Conservation (phyloP, 1,140 invertebrate genomes). For the Pachypeltis micranthus region DNA sequence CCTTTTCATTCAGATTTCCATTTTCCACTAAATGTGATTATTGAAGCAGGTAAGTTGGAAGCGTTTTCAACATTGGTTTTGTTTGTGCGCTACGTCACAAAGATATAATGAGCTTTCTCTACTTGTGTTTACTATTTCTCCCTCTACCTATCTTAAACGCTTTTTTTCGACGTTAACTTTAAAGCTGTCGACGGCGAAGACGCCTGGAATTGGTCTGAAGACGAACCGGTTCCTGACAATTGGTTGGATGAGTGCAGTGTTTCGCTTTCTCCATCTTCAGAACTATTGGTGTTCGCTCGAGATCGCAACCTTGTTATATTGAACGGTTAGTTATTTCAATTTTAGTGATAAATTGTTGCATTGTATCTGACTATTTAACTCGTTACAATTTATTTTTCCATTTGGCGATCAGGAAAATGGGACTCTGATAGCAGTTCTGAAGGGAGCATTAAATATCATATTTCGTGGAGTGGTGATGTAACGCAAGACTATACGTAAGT, state of each 20-base stretch:
- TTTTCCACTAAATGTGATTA: background rate
- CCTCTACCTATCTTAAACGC: background rate
- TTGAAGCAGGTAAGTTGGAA: background rate
- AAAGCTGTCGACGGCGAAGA: conserved; percentile 3
- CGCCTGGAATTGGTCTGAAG: conserved; percentile 22
- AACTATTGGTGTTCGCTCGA: conserved; percentile 55
- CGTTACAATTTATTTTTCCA: background rate
- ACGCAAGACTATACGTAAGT: conserved; percentile 35
- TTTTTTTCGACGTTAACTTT: background rate
- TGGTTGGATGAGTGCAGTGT: conserved; percentile 61
- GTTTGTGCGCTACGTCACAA: background rate
- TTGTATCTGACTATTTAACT: background rate
- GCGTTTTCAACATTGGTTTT: background rate
- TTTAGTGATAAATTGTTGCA: background rate
- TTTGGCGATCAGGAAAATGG: conserved; percentile 37
- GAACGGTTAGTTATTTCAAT: conserved; percentile 30
- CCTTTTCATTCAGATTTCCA: no score
- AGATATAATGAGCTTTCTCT: background rate
- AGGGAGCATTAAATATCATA: conserved; percentile 38
- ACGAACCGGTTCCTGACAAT: conserved; percentile 26
- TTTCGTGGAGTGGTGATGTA: conserved; percentile 37
- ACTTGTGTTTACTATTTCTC: background rate
- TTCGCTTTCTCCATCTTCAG: conserved; percentile 59
- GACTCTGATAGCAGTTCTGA: conserved; percentile 38
- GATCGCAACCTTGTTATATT: conserved; percentile 40